Base-by-base conservation (phyloP, 1,140 invertebrate genomes). In the Heliconius nattereri region DNA sequence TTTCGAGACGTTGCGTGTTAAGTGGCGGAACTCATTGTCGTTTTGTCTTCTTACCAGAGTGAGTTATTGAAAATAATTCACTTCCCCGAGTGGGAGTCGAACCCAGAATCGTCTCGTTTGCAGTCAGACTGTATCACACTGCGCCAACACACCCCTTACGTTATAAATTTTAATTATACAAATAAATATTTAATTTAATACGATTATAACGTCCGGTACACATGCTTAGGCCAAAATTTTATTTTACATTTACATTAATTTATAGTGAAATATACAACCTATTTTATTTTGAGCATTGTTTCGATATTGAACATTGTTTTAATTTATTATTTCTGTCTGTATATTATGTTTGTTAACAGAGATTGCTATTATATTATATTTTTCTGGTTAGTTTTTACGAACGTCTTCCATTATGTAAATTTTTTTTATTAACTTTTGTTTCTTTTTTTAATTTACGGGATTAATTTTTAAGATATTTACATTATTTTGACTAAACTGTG, bases 311-410 rank as follows among this genome's bases (percentile, higher is more conserved):
- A 81, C 80, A 84, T 81, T 81, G 73, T 83, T 80, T 81, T 78
- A 71, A 75, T 66, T 52, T 52, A 52, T 66, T 66, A 57, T 76
- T 86, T 86, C 80, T 90, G 83, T 91, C 83, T 92, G 90, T 93
- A 90, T 90, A 92, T 90, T 92, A 29, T 66, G 60, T 66, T 93
- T 93, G 89, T 86, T 85, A 88, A 79, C 84, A 83, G 71, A 75
- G 72, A 80, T 81, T 76, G 70, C 40, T 79, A 78, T 77, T 86
- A 82, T 83, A 81, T 79, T 82, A 83, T 83, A 81, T 79, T 82
- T 80, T 85, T 81, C 76, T 74, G 76, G 66, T 85, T 84, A 75
- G 60, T 81, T 81, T 71, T 75, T 79, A 78, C 49, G 23, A 78
- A 85, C 74, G 82, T 83, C 80, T 86, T 85, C 84, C 86, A 84